These are phyloP conservation scores for Phoenicopterus ruber DNA, from an alignment of 2,113 vertebrate genomes.

Conservation along the genomic window DNA sequence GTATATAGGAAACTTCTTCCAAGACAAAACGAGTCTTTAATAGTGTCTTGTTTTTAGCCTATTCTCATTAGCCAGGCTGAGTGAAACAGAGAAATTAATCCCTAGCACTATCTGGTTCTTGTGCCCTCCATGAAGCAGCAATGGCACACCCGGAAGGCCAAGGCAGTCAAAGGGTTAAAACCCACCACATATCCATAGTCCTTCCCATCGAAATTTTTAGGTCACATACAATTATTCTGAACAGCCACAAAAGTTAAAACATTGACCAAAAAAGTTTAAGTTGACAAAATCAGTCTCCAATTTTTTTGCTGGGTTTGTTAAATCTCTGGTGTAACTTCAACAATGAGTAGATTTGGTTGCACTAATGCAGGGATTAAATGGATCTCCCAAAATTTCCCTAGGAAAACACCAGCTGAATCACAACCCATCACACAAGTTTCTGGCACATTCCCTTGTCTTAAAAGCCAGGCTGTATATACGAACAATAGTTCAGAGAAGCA, in stretches of 20 bases:
- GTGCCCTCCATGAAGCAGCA: neutral
- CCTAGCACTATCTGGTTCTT: neutral
- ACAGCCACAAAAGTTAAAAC: neutral
- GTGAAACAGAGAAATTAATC: neutral
- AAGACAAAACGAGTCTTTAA: neutral
- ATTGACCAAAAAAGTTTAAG: neutral
- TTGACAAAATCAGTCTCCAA: neutral
- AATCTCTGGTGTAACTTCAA: neutral
- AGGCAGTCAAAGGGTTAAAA: neutral
- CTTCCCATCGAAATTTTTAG: neutral
- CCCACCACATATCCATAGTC: neutral
- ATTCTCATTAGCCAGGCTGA: neutral
- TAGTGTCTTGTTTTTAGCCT: neutral
- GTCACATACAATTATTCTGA: neutral
- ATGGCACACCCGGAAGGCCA: fast-evolving
- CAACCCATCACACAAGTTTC: neutral
- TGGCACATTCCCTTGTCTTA: neutral
- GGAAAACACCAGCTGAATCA: neutral
- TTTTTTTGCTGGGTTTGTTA: neutral
- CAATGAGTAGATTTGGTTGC: neutral
- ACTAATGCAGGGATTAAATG: neutral
- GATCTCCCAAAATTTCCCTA: neutral
- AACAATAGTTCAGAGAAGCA: neutral
- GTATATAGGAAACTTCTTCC: neutral
- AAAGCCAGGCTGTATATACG: neutral